Percentiles rank a stretch among this genome's conserved stretches.
phyloP scores from a whole-genome alignment of 2,113 vertebrate species.

The Girardinichthys multiradiatus region DNA sequence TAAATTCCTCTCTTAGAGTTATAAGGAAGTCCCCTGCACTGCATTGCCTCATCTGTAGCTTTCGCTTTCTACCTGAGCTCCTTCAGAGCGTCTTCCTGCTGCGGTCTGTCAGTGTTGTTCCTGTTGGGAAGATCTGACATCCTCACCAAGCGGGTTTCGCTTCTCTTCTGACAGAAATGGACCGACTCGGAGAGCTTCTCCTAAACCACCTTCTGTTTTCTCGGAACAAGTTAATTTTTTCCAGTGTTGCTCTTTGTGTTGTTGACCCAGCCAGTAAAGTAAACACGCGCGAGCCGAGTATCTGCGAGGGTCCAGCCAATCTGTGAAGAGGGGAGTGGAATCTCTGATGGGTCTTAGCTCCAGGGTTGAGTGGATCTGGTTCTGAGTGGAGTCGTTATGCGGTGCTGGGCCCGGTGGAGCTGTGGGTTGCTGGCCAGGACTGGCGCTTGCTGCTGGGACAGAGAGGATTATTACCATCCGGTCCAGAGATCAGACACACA shows the following conservation, averaged over 20 bases:
- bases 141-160: background rate
- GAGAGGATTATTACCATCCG: conserved; percentile 18
- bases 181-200: background rate
- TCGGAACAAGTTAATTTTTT: conserved; percentile 61
- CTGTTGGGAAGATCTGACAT: background rate
- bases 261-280: conserved; percentile 78
- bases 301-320: conserved; percentile 38
- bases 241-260: conserved; percentile 56
- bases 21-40: conserved; percentile 17
- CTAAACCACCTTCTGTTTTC: conserved; percentile 10
- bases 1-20: background rate
- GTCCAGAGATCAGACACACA: conserved; percentile 32
- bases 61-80: conserved; percentile 40
- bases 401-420: conserved; percentile 55
- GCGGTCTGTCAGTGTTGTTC: background rate
- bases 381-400: conserved; percentile 41
- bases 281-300: conserved; percentile 38
- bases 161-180: conserved; percentile 19
- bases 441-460: conserved; percentile 17
- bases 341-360: background rate
- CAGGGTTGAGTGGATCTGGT: background rate
- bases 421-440: conserved; percentile 49
- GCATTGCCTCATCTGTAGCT: background rate
- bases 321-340: conserved; percentile 45
- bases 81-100: background rate